phyloP scores from a whole-genome alignment of 2,888 invertebrate genomes.

The Copidosoma aretas region DNA sequence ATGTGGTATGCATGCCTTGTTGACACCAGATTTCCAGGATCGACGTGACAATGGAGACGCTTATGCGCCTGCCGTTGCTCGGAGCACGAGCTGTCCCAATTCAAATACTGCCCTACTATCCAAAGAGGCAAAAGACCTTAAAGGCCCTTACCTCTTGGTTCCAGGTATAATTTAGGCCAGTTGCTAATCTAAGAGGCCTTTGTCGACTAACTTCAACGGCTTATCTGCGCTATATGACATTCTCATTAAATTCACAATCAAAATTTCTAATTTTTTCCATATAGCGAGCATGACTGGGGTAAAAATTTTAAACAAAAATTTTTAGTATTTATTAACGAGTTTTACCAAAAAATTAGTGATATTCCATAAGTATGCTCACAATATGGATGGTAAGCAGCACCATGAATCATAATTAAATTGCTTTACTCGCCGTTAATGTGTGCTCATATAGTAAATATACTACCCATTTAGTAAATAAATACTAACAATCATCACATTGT shows the following conservation, averaged over 20 bases:
- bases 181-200: slow-evolving; percentile 36
- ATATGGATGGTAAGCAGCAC: slow-evolving; percentile 12
- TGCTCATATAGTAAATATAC: background rate
- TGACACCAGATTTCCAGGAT: slow-evolving; percentile 63
- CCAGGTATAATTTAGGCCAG: slow-evolving; percentile 65
- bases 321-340: background rate
- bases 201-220: slow-evolving; percentile 21
- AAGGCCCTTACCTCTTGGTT: slow-evolving; percentile 67
- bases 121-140: slow-evolving; percentile 63
- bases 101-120: slow-evolving; percentile 60
- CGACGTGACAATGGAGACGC: slow-evolving; percentile 53
- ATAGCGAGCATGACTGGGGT: slow-evolving; percentile 12
- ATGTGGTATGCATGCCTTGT: slow-evolving; percentile 62
- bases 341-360: background rate
- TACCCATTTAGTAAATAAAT: background rate
- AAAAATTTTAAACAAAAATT: background rate
- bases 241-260: slow-evolving; percentile 11
- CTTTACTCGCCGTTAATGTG: slow-evolving; percentile 25
- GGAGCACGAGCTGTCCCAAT: slow-evolving; percentile 61
- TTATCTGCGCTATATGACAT: slow-evolving; percentile 27
- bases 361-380: slow-evolving; percentile 11
- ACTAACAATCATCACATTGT: background rate
- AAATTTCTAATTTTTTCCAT: slow-evolving; percentile 20
- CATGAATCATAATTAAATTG: slow-evolving; percentile 23
- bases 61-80: slow-evolving; percentile 54